Evolutionary conservation across 2,888 invertebrate genomes (phyloP).

Genomic region (Nemurella pictetii): DNA sequence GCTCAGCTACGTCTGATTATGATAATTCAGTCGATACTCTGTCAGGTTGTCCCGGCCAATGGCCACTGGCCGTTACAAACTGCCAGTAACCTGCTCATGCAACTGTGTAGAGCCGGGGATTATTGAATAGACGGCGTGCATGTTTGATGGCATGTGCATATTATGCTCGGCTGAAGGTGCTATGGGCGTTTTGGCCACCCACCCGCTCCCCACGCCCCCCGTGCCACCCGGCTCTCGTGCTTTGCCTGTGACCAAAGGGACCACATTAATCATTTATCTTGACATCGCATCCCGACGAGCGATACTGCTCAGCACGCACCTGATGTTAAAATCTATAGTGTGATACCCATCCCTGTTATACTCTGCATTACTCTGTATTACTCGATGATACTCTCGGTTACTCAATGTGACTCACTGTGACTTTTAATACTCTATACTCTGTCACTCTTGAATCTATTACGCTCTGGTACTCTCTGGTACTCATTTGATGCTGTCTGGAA

Average conservation of each 20-base stretch:
- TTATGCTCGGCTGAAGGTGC: background rate
- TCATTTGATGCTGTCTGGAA: no score
- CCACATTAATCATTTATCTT: background rate
- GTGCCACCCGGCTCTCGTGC: background rate
- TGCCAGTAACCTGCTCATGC: background rate
- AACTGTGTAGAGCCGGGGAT: background rate
- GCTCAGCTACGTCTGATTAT: background rate
- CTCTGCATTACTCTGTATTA: no score
- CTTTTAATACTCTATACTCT: no score
- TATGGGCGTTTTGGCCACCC: background rate
- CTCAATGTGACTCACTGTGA: no score
- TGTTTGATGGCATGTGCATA: background rate
- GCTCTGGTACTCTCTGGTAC: no score
- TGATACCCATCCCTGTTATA: no score
- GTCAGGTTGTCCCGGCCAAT: background rate
- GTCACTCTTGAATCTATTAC: no score
- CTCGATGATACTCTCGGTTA: no score
- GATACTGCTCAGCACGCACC: background rate
- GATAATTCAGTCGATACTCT: background rate
- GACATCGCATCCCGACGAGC: background rate
- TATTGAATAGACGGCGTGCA: background rate
- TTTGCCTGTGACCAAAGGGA: background rate
- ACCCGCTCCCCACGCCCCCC: background rate
- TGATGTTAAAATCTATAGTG: background rate
- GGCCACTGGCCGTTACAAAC: background rate